Percentiles rank a stretch among this genome's conserved stretches.
phyloP scores from a whole-genome alignment of 30 jellyfish, hydroid and myxozoan species.

The Rhopilema esculentum region DNA sequence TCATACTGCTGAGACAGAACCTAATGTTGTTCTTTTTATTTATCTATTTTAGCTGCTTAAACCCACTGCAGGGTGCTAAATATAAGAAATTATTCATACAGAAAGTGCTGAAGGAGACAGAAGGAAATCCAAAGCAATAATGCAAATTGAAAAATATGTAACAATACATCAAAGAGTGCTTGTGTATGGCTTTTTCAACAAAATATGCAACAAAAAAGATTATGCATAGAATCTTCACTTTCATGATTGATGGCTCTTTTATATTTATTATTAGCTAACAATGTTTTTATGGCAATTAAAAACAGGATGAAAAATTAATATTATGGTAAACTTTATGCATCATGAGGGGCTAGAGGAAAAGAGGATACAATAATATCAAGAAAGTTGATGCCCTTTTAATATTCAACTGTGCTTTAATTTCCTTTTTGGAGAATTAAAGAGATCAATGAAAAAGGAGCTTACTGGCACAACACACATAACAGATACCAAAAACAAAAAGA shows the following conservation, averaged over 20 bases:
- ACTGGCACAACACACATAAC: not conserved
- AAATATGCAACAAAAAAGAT: not conserved
- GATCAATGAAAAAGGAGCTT: not conserved
- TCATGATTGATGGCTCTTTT: not conserved
- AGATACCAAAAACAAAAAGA: not conserved
- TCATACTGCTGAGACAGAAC: too few relatives aligned
- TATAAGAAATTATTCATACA: too few relatives aligned
- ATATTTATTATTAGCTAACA: not conserved
- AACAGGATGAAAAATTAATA: not conserved
- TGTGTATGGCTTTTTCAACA: not conserved
- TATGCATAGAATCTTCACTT: not conserved
- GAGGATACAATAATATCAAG: not conserved
- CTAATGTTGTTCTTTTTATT: too few relatives aligned
- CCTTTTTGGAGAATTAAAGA: not conserved
- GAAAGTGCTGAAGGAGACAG: too few relatives aligned
- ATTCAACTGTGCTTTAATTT: not conserved
- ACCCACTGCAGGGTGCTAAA: too few relatives aligned
- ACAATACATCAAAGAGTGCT: not conserved
- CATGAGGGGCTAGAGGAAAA: not conserved
- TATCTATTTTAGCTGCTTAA: too few relatives aligned
- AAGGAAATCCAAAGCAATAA: too few relatives aligned
- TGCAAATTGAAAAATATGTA: too few relatives aligned
- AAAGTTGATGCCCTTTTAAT: not conserved
- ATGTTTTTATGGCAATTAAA: not conserved
- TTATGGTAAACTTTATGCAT: not conserved